Base-by-base conservation (phyloP, 2,888 invertebrate genomes). In the Lottia gigantea region DNA sequence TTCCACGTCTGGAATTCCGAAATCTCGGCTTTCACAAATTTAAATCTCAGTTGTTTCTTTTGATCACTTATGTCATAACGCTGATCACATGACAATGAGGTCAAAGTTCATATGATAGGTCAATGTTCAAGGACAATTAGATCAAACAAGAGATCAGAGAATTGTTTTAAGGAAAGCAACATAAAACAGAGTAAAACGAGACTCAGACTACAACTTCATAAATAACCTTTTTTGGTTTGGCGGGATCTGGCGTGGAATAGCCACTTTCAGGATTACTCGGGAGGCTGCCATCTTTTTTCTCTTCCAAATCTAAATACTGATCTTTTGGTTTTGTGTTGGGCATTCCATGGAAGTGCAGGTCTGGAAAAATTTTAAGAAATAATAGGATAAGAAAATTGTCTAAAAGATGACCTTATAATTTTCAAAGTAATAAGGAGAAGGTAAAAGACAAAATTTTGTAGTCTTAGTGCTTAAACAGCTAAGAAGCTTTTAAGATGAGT, bases 191-290 rank as follows among this genome's bases (percentile, higher is more conserved):
- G 49, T 62, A 64, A 31, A 25, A 68, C 62, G 62, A 19, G 40
- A 55, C 61, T 83, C 82, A 86, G 74, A 86, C 86, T 78, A 86
- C 83, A 77, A 86, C 86, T 81, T 86, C 86, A 74, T 86, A 86
- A 73, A 86, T 86, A 79, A 86, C 86, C 84, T 86, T 86, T 83
- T 85, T 86, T 64, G 86, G 86, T 78, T 85, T 84, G 46, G 76
- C 76, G 19, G 77, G 77, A 62, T 84, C 85, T 0, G 81, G 82
- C 1, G 83, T 82, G 11, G 82, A 83, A 69, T 83, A 82, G 40
- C 84, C 84, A 64, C 81, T 82, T 70, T 83, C 83, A 62, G 75
- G 76, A n/a, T 81, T 80, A 62, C 80, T 80, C 16, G 75, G 80
- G 15, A 79, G 73, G 71, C 79, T 79, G 16, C 76, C 77, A 12